Evolutionary conservation across 2,113 vertebrate genomes (phyloP), one percentile per base, ranked within the genome.

Genomic region (Nannospalax galili): DNA sequence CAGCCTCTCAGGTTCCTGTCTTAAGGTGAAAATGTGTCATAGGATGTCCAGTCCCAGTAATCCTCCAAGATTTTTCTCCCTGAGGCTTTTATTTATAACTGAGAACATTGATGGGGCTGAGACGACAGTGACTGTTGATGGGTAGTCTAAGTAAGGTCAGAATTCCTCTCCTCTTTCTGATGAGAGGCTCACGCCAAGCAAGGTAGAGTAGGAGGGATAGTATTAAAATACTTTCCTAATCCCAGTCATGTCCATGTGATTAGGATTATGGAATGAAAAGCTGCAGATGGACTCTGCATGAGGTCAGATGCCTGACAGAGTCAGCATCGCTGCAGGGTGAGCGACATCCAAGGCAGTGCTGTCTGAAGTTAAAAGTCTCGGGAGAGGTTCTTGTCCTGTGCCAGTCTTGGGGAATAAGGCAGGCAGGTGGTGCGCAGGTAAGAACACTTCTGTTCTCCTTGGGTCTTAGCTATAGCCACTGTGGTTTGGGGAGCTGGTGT

Each of bases 251-350:
- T 92, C 48, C 79, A 24, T 35, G 35, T 80, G 84, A 84, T 92
- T 87, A 77, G 75, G 88, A 92, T 94, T 90, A 90, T 14, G 88
- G 75, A 72, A 78, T 69, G 45, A 86, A 91, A 94, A 82, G 16
- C 67, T 73, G 26, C 81, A 45, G 16, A 45, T 65, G 79, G 52
- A 35, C 28, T 65, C 0, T 0, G 26, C 58, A 10, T 0, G 3
- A 48, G 30, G 79, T 37, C n/a, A 60, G 58, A 79, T 20, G 48
- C 42, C 67, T 26, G 35, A 62, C n/a, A 90, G 86, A 56, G 48
- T 42, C 64, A 82, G 87, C 15, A 35, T 17, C 3, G 4, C 4
- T 3, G 0, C 17, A 10, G 20, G 26, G 56, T 19, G 9, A 80
- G 79, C 5, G 15, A 40, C 48, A 20, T 40, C 40, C 15, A 40